Evolutionary conservation across 30 jellyfish, hydroid and myxozoan species (phyloP), one percentile per base, ranked within the genome.

Genomic region (Aurelia sp.): DNA sequence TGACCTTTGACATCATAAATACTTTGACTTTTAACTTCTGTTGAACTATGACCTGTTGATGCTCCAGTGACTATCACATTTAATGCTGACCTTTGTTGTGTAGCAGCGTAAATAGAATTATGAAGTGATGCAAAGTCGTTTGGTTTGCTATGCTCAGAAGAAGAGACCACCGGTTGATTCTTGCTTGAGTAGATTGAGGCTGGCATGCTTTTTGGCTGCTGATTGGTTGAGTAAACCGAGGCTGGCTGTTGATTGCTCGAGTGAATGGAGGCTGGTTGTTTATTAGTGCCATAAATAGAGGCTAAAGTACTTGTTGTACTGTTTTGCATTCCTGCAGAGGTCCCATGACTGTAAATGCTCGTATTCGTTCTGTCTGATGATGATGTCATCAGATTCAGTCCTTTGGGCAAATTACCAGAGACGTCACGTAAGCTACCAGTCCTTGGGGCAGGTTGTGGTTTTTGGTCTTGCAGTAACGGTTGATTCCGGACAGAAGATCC

Each of bases 51-150:
- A 51, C 71, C 41, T 4, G 79, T 18, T 20, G 77, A n/a, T 22
- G 62, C 66, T 22, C 81, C 33, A 11, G 76, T 59, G 20, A 22
- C 76, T 35, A 74, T 60, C 6, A 55, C 76, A 62, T 68, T 70
- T 51, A 81, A 50, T 16, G 85, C 85, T 71, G 91, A 69, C 41
- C 81, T 68, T 62, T 71, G 77, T 70, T 82, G 81, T 37, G 91
- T 82, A 19, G 91, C 91, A 6, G 85, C 91, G 59, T 68, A 82
- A 16, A 82, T 82, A 16, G 91, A 82, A 73, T 69, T 82, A 60
- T 82, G 91, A 16, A 82, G 83, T 17, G 91, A 82, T 20, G 91
- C 91, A 48, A 82, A 82, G 40, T 82, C 91, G 13, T 71, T 82
- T 17, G 91, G 79, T 15, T 50, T 53, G 61, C 74, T 23, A 52